A percentile compares a stretch with the other conserved stretches of the same genome.
Conservation (phyloP, 2,113 vertebrate species). For the Labrus mixtus region DNA sequence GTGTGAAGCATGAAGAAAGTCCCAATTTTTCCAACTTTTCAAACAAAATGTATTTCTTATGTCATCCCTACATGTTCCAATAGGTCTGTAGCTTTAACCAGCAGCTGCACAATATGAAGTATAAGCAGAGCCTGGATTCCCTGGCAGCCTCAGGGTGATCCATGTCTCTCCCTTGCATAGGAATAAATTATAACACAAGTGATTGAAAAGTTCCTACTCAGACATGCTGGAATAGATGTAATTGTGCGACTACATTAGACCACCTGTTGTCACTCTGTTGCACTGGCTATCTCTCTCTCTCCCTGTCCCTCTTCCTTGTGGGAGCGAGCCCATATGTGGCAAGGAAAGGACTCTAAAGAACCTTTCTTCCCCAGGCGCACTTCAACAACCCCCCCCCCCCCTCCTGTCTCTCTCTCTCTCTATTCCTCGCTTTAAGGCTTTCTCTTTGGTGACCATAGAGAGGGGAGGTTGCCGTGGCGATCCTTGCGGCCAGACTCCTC, state of each 20-base stretch:
- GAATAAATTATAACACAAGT: conserved; percentile 66
- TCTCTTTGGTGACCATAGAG: conserved; percentile 66
- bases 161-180: conserved; percentile 46
- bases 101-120: conserved; percentile 41
- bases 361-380: conserved; percentile 70
- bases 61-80: conserved; percentile 34
- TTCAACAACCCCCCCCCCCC: conserved; percentile 71
- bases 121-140: conserved; percentile 37
- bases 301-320: conserved; percentile 54
- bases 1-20: conserved; percentile 20
- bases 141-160: conserved; percentile 50
- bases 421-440: conserved; percentile 55
- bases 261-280: conserved; percentile 71
- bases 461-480: conserved; percentile 66
- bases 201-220: conserved; percentile 68
- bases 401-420: conserved; percentile 42
- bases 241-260: conserved; percentile 63
- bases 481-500: conserved; percentile 66
- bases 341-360: conserved; percentile 65
- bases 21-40: conserved; percentile 17
- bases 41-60: conserved; percentile 41
- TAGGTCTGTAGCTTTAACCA: conserved; percentile 36
- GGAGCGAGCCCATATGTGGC: conserved; percentile 76
- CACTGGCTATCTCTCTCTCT: conserved; percentile 53
- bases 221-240: conserved; percentile 62